Base-by-base conservation (phyloP, 1,140 invertebrate genomes). In the Polypedilum vanderplanki region DNA sequence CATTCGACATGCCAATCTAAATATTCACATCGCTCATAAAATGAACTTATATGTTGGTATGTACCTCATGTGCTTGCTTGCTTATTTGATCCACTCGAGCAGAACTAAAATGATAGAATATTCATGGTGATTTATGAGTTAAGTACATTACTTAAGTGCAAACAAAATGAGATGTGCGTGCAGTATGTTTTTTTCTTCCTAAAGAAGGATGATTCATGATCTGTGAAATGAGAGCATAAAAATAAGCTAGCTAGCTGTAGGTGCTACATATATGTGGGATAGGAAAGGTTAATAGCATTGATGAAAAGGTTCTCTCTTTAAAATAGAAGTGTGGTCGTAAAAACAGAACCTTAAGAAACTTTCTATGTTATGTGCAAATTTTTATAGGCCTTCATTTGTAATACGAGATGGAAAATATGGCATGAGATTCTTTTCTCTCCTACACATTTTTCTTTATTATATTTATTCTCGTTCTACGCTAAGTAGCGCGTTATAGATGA, bases 291-390 rank as follows among this genome's bases (percentile, higher is more conserved):
- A 67, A 70, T 70, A 17, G 65, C 4, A 20, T 22, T 70, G 65
- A 70, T 67, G 64, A 67, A 67, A 67, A 67, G 64, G n/a, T 67
- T 20, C 15, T 57, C 46, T 57, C 46, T 57, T 57, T 15, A 57
- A 57, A 57, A 57, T n/a, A n/a, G 10, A 57, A 57, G 46, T 15
- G 15, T 12, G 12, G 46, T n/a, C 46, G n/a, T 57, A 9, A 57
- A 57, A 33, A 33, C 24, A 57, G 41, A 57, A 57, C 12, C 46
- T 57, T 57, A 57, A 57, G 46, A 57, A 57, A 57, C 46, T 57
- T 46, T 57, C 46, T 57, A 57, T 57, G 46, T 57, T 57, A n/a
- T 57, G 46, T 57, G 46, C 46, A 57, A 57, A 57, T 15, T 57
- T 57, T 57, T 57, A 57, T 57, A n/a, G 15, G 41, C 41, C 41